Conservation (phyloP, 2,888 invertebrate genomes). For the Sisyra terminalis region DNA sequence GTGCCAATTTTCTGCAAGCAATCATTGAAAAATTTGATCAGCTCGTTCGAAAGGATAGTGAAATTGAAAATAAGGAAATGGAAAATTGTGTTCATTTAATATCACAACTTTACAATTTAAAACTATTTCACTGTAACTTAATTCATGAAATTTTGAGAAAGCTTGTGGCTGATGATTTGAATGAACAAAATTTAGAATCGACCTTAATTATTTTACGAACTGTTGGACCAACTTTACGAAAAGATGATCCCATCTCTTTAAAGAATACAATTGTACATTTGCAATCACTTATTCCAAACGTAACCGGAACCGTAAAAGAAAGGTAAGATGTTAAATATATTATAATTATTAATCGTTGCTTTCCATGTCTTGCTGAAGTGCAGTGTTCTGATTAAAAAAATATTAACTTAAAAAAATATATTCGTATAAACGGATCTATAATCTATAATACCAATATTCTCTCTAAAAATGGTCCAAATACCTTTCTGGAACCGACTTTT, state of each 20-base stretch:
- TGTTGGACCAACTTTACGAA: slow-evolving; percentile 71
- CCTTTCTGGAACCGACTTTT: too few relatives aligned
- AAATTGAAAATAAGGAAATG: slow-evolving; percentile 57
- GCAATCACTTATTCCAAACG: slow-evolving; percentile 25
- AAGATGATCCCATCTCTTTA: slow-evolving; percentile 67
- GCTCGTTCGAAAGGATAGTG: slow-evolving; percentile 31
- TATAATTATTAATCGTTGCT: too few relatives aligned
- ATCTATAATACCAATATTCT: too few relatives aligned
- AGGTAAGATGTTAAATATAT: too few relatives aligned
- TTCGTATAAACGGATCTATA: too few relatives aligned
- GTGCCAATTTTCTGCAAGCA: slow-evolving; percentile 69
- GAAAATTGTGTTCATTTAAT: slow-evolving; percentile 69
- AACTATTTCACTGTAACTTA: slow-evolving; percentile 39
- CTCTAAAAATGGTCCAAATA: too few relatives aligned
- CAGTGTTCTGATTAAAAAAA: too few relatives aligned
- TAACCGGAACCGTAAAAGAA: slow-evolving; percentile 26
- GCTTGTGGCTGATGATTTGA: slow-evolving; percentile 30
- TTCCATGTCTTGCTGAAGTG: too few relatives aligned
- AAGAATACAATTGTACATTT: slow-evolving; percentile 55
- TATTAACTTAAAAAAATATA: too few relatives aligned
- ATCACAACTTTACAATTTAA: slow-evolving; percentile 75
- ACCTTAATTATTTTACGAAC: slow-evolving; percentile 58
- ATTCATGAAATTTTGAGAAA: slow-evolving; percentile 64
- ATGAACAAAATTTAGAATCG: slow-evolving; percentile 73
- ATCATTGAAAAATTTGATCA: slow-evolving; percentile 49